Base-by-base conservation (phyloP, 1,140 invertebrate genomes). In the Sitobion miscanthi region DNA sequence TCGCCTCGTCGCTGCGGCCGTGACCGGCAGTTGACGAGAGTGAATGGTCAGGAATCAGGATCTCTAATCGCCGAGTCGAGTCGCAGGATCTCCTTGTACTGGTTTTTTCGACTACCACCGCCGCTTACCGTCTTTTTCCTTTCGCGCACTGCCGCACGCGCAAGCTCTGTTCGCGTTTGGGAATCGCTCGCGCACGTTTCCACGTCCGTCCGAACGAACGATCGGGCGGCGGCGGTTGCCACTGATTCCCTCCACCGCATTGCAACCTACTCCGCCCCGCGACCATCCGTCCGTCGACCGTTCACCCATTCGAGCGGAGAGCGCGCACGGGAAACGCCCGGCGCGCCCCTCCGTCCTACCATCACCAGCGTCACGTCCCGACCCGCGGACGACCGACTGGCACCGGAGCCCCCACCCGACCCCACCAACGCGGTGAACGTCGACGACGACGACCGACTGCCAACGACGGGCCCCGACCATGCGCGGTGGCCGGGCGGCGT, bases 51-150 rank as follows among this genome's bases (percentile, higher is more conserved):
- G 49, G 52, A 93, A 82, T 93, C 82, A 93, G 52, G 91, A 93
- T 93, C 91, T 92, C 14, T n/a, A 35, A 54, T 30, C 82, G 47
- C 20, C 3, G n/a, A n/a, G n/a, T n/a, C n/a, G 25, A 69, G 35
- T 57, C 25, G 91, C 49, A 85, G 20, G 91, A 93, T 93, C 91
- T 93, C 91, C 91, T 93, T 93, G 91, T 93, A 86, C 91, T 82
- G 91, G 91, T 93, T 93, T 93, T 83, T 17, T 45, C n/a, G 30
- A 38, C 49, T 5, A 6, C 77, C n/a, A 35, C n/a, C 23, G 23
- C 30, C 77, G 57, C 17, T 91, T 47, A 91, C 90, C 45, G 30
- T 92, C 17, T 92, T 92, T 90, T 92, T 77, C 90, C 62, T 92
- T 92, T 77, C 90, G 77, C 45, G 30, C n/a, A n/a, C 45, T 21